phyloP scores from a whole-genome alignment of 2,888 invertebrate genomes.

The Drosophila buzzatii region DNA sequence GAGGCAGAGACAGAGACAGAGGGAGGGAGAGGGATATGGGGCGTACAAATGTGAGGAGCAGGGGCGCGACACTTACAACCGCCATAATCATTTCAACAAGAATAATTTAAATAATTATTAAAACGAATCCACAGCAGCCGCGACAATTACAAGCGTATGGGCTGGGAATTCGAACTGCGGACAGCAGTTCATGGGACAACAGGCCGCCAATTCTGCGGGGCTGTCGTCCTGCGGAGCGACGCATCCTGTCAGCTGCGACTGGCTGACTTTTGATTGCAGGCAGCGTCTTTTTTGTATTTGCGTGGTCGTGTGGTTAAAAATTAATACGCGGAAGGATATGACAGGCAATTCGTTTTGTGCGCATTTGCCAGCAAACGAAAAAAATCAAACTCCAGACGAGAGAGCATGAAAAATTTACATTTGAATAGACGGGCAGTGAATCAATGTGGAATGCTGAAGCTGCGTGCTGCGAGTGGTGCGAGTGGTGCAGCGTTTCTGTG shows the following conservation, averaged over 20 bases:
- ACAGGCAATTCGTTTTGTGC: constrained; percentile 78
- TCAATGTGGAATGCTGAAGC: constrained; percentile 3
- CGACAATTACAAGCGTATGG: constrained; percentile 69
- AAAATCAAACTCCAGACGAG: constrained; percentile 55
- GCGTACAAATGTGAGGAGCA: neutral
- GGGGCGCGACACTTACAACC: constrained; percentile 73
- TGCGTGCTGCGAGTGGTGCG: constrained; percentile 3
- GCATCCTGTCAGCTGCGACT: constrained; percentile 55
- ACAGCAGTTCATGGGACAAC: constrained; percentile 57
- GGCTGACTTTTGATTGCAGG: constrained; percentile 61
- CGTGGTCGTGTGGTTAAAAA: constrained; percentile 73
- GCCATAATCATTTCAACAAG: constrained; percentile 82
- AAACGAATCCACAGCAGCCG: constrained; percentile 73
- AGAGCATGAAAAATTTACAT: constrained; percentile 75
- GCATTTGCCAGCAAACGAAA: constrained; percentile 33
- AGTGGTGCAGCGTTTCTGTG: constrained; percentile 56
- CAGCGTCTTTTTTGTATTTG: constrained; percentile 46
- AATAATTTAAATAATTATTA: constrained; percentile 82
- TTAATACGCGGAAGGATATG: constrained; percentile 81
- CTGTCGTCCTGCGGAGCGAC: constrained; percentile 18
- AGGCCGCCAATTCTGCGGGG: constrained; percentile 57
- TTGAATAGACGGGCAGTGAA: constrained; percentile 67
- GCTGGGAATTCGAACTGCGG: constrained; percentile 13
- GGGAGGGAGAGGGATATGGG: constrained; percentile 8
- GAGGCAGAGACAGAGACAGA: neutral